Base-by-base conservation (phyloP, 2,113 vertebrate species). In the Camelus bactrianus region DNA sequence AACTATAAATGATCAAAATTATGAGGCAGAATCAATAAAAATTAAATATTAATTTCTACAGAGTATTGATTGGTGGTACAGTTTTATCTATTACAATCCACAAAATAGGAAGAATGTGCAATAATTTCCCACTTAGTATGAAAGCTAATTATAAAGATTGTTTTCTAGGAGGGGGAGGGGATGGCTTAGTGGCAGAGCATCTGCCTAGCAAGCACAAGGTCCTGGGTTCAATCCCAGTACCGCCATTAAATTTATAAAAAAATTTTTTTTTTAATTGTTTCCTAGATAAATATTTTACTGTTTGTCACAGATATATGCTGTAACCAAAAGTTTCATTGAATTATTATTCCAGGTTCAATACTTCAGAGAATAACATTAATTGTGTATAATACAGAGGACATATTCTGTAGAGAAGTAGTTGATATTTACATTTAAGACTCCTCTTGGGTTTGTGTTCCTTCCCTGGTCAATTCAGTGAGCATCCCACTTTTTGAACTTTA, bases 71-170 rank as follows among this genome's bases (percentile, higher is more conserved):
- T 19, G 50, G n/a, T 72, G 50, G n/a, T 72, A 42, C 0, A 86
- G 10, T 48, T 50, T 50, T 75, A 76, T 32, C 54, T 67, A 91
- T 22, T 13, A 67, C 3, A 93, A 86, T 58, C 12, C 11, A 81
- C 28, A 70, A 14, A 69, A 65, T 32, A 80, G 24, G 7, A 91
- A 69, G 12, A 75, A 56, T 19, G 28, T 85, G 50, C 0, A 64
- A 48, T 79, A 76, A 77, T 20, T 91, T 94, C 42, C 10, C 5
- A 77, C 20, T 65, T 79, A 70, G 4, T 54, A 75, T 82, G 17
- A 85, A 72, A 94, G 38, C 24, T 65, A 80, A 73, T 93, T 85
- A 56, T 65, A 72, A 93, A 95, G 85, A 42, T 42, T 42, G 38
- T 42, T 42, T 42, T 5, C 38, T 42, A 42, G 38, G 38, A 42